Percentiles rank a stretch among this genome's conserved stretches.
Evolutionary conservation across 2,113 vertebrate species (phyloP).

Genomic region (Butorides virescens): DNA sequence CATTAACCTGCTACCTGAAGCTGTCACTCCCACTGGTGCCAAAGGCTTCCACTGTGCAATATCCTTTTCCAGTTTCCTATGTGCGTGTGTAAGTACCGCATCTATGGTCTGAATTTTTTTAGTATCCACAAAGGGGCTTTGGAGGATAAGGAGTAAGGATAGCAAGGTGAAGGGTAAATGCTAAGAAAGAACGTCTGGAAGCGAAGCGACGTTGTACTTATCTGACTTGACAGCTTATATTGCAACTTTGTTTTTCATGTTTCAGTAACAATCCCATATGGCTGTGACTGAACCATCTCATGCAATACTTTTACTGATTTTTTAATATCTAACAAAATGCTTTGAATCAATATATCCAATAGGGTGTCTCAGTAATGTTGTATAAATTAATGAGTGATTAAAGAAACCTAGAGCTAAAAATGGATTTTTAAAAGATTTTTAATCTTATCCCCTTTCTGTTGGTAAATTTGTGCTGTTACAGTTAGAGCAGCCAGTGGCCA

Average conservation of each 20-base stretch:
- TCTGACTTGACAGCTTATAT: not conserved
- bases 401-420: constrained; percentile 13
- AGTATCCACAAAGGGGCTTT: not conserved
- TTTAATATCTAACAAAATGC: constrained; percentile 12
- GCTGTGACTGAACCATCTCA: not conserved
- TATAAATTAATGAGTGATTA: constrained; percentile 14
- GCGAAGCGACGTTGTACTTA: not conserved
- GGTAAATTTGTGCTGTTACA: not conserved
- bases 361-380: not conserved
- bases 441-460: not conserved
- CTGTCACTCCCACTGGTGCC: not conserved
- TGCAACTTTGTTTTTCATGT: not conserved
- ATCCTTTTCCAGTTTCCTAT: not conserved
- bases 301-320: not conserved
- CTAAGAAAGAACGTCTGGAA: not conserved
- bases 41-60: not conserved
- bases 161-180: not conserved
- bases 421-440: not conserved
- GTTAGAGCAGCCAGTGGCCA: not conserved
- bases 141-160: not conserved
- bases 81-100: not conserved
- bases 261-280: not conserved
- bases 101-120: not conserved
- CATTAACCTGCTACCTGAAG: not conserved
- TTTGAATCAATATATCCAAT: constrained; percentile 1